These are phyloP conservation scores for Caenorhabditis remanei DNA, from an alignment of 1,140 invertebrate species.

Conservation along the genomic window DNA sequence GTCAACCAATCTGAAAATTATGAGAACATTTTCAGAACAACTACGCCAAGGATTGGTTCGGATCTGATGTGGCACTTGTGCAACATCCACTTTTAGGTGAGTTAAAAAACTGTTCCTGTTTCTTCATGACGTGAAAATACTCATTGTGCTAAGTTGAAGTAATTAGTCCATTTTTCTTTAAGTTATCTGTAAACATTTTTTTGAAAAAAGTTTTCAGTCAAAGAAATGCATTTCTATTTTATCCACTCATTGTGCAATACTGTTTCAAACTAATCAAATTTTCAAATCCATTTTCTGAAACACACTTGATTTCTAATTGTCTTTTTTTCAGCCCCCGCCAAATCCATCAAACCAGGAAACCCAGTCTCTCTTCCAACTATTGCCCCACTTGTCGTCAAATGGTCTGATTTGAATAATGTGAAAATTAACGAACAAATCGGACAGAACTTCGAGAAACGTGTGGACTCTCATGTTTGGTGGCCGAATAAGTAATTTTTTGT, in stretches of 20 bases:
- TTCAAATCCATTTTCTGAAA: no score
- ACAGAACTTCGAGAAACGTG: constrained; percentile 69
- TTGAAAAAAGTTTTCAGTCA: no score
- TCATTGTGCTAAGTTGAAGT: no score
- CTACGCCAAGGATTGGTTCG: constrained; percentile 69
- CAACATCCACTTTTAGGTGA: constrained; percentile 65
- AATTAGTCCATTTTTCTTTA: no score
- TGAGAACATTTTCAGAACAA: constrained; percentile 62
- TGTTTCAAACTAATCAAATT: no score
- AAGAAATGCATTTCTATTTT: no score
- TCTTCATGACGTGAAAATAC: no score
- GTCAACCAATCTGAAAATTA: no score
- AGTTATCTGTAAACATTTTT: no score
- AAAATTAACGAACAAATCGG: constrained; percentile 67
- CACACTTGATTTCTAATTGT: no score
- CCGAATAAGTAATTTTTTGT: constrained; percentile 65
- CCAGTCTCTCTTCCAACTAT: constrained; percentile 69
- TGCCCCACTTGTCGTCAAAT: constrained; percentile 64
- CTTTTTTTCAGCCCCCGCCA: constrained; percentile 62
- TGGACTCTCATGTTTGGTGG: constrained; percentile 70
- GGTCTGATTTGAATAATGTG: constrained; percentile 65
- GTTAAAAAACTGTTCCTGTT: background rate
- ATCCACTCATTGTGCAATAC: no score
- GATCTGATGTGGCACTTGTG: constrained; percentile 67
- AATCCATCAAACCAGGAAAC: constrained; percentile 60